These are phyloP conservation scores for Cotesia chilonis DNA, from an alignment of 1,140 invertebrate genomes.

Conservation along the genomic window DNA sequence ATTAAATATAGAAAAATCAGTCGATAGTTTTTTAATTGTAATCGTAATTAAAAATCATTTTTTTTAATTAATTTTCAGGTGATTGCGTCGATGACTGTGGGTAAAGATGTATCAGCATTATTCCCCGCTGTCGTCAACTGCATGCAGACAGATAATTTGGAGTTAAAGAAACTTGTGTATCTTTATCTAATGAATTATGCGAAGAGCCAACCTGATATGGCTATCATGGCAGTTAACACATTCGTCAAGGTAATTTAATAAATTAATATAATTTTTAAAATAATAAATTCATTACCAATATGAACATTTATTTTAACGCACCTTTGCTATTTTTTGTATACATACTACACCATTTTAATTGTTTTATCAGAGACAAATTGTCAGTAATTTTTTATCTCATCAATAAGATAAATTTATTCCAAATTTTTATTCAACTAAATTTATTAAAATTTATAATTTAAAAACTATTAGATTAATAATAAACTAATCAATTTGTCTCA, in stretches of 20 bases:
- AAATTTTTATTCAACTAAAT: neutral
- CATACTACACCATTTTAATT: slow-evolving; percentile 45
- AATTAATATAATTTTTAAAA: slow-evolving; percentile 38
- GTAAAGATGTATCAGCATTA: slow-evolving; percentile 93
- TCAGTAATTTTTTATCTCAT: slow-evolving; percentile 30
- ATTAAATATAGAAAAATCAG: too few species aligned
- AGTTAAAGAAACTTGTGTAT: slow-evolving; percentile 99
- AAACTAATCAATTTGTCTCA: slow-evolving; percentile 53
- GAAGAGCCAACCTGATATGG: slow-evolving; percentile 99
- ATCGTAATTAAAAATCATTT: too few species aligned
- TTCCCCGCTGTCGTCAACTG: slow-evolving; percentile 99
- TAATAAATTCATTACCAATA: slow-evolving; percentile 23
- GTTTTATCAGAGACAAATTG: slow-evolving; percentile 52
- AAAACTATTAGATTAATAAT: neutral
- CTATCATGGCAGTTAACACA: slow-evolving; percentile 99
- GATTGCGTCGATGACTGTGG: slow-evolving; percentile 99
- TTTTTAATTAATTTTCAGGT: slow-evolving; percentile 71
- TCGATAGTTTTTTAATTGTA: too few species aligned
- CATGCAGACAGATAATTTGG: slow-evolving; percentile 99
- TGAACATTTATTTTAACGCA: slow-evolving; percentile 55
- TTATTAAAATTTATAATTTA: neutral
- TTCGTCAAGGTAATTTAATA: slow-evolving; percentile 92
- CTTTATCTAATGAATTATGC: slow-evolving; percentile 99
- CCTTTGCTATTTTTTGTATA: slow-evolving; percentile 54
- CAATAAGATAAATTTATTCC: neutral